These are phyloP conservation scores for Salminus brasiliensis DNA, from an alignment of 2,113 vertebrate genomes.

Conservation along the genomic window DNA sequence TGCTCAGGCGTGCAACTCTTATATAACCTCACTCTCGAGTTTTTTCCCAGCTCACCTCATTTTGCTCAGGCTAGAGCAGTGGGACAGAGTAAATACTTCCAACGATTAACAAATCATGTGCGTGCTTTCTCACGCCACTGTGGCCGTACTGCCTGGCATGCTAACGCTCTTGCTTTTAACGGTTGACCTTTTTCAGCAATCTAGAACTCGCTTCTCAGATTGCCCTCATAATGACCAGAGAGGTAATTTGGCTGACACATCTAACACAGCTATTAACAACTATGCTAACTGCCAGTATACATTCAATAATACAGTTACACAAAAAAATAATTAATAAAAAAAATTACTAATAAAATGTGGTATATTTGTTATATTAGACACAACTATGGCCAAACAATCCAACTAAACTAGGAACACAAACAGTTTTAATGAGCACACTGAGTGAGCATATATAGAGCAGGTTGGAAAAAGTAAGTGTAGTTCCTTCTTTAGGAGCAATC, in stretches of 20 bases:
- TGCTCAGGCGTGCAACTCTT: slow-evolving; percentile 16
- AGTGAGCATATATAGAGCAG: too few relatives aligned
- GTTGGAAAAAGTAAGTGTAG: too few relatives aligned
- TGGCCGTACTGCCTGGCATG: slow-evolving; percentile 2
- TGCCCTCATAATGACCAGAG: not conserved
- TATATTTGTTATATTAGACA: too few relatives aligned
- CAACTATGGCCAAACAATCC: too few relatives aligned
- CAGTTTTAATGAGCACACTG: too few relatives aligned
- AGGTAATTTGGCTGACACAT: not conserved
- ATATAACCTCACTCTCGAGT: slow-evolving; percentile 1
- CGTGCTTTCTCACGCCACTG: slow-evolving; percentile 22
- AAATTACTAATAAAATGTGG: too few relatives aligned
- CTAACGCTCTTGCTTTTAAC: not conserved
- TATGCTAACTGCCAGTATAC: not conserved
- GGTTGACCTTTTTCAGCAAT: not conserved
- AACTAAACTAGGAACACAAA: too few relatives aligned
- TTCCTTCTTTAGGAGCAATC: too few relatives aligned
- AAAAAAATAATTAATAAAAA: too few relatives aligned
- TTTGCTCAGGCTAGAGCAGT: not conserved
- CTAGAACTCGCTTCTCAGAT: not conserved
- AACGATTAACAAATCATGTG: slow-evolving; percentile 22
- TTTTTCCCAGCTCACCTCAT: not conserved
- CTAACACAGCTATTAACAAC: not conserved
- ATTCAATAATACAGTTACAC: too few relatives aligned
- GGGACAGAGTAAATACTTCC: not conserved